Conservation (phyloP, 2,797 vertebrate species). For the Galaxias olidus region DNA sequence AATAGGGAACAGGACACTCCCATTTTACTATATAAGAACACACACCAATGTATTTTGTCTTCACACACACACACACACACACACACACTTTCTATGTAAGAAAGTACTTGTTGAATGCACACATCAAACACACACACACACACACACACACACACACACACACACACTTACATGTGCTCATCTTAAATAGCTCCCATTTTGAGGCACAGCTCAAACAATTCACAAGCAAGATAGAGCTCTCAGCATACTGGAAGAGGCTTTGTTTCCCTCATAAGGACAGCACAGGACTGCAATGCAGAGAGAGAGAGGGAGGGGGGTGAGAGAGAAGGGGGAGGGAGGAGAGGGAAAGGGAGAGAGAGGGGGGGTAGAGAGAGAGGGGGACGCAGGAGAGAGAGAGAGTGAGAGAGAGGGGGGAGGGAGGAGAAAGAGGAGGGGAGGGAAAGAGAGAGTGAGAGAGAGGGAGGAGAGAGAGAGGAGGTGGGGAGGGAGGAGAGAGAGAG, state of each 20-base stretch:
- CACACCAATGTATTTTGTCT: too few species aligned
- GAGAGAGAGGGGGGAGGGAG: slow-evolving; percentile 5
- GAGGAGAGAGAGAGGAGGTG: too few species aligned
- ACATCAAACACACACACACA: neutral
- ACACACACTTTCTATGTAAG: too few species aligned
- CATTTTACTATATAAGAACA: too few species aligned
- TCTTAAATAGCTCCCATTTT: slow-evolving; percentile 53
- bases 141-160: slow-evolving; percentile 24
- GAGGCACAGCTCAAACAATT: slow-evolving; percentile 49
- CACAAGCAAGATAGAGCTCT: slow-evolving; percentile 49
- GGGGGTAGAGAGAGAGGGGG: slow-evolving; percentile 30
- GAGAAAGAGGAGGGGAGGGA: slow-evolving; percentile 7
- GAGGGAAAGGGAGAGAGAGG: neutral
- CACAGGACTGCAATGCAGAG: slow-evolving; percentile 42
- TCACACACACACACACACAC: slow-evolving; percentile 17
- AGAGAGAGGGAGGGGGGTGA: neutral
- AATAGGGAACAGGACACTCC: too few species aligned
- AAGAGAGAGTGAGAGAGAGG: neutral
- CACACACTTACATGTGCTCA: slow-evolving; percentile 11
- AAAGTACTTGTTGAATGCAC: too few species aligned
- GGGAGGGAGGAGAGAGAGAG: too few species aligned
- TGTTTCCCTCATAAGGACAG: too few species aligned
- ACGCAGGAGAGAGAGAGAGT: slow-evolving; percentile 7
- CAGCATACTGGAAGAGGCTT: slow-evolving; percentile 28
- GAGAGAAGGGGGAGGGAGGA: neutral